Evolutionary conservation across 2,113 vertebrate species (phyloP).

Genomic region (Saccopteryx bilineata): DNA sequence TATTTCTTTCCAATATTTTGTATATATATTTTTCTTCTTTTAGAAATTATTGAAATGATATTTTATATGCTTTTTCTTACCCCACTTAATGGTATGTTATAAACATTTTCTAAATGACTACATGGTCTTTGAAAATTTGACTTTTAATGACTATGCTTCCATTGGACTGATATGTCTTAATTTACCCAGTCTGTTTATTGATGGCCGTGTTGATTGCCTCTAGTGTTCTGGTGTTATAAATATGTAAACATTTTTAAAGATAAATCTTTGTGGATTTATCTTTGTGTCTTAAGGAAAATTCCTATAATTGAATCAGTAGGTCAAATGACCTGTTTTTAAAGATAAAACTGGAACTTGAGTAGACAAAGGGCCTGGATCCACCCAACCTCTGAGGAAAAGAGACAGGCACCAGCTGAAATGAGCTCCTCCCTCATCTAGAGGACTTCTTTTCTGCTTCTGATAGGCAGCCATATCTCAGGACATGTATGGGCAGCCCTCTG

Average conservation of each 20-base stretch:
- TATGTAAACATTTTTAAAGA: not conserved
- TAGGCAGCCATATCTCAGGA: not conserved
- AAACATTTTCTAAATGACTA: constrained; percentile 31
- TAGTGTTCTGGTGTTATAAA: not conserved
- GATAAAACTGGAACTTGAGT: not conserved
- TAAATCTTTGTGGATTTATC: not conserved
- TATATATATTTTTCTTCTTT: not conserved
- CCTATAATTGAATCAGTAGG: not conserved
- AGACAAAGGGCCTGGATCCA: not conserved
- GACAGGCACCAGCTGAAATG: not conserved
- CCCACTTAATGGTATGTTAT: not conserved
- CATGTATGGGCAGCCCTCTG: not conserved
- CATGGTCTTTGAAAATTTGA: constrained; percentile 33
- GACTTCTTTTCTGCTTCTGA: not conserved
- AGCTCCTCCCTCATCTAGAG: not conserved
- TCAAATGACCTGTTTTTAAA: constrained; percentile 15
- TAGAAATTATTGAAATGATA: constrained; percentile 6
- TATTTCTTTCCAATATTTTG: constrained; percentile 39
- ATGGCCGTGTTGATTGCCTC: constrained; percentile 35
- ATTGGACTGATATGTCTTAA: not conserved
- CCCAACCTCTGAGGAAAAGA: not conserved
- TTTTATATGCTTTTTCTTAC: not conserved
- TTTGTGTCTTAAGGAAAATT: constrained; percentile 25
- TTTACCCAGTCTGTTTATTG: not conserved
- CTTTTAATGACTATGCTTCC: constrained; percentile 39